Evolutionary conservation across 2,797 vertebrate species (phyloP), one percentile per base, ranked within the genome.

Genomic region (Cheirogaleus major): DNA sequence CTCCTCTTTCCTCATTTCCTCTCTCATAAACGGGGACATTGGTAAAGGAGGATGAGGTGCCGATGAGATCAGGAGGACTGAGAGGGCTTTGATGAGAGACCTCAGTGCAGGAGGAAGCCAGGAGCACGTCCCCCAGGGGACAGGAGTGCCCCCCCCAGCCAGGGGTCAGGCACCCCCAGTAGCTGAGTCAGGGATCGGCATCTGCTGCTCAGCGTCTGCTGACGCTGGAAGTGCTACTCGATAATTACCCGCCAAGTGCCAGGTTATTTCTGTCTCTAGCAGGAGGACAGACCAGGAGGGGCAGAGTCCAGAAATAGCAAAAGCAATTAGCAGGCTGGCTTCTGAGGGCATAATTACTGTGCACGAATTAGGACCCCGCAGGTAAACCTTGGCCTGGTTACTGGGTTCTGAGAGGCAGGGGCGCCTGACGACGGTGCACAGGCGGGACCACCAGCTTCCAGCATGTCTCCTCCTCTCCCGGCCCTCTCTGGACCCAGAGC

Each of bases 261-360:
- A 59, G 95, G 95, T 95, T 97, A 97, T 98, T 96, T 97, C 96
- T 95, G 95, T 97, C 97, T 92, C 65, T 32, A 86, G 69, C 96
- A 91, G 88, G 82, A 96, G 92, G 96, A 95, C 59, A 61, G 88
- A 94, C 75, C 95, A 91, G 91, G 95, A 96, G 75, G 76, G 91
- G 86, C 85, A 96, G 88, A 89, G 75, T 92, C 95, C 95, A 97
- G 94, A 97, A 97, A 97, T 81, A 97, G 97, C 94, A 96, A 93
- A 96, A 95, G 86, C 94, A 97, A 97, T 97, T 97, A 97, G 85
- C 76, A 81, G 75, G 38, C 59, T 0, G 50, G 79, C 95, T 93
- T 93, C 79, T 70, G 12, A 43, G 96, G 95, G 82, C 79, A 55
- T 91, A 83, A 95, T 96, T 86, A 67, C 70, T 59, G 52, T 43